Base-by-base conservation (phyloP, 2,888 invertebrate genomes). In the Atethmia centrago region DNA sequence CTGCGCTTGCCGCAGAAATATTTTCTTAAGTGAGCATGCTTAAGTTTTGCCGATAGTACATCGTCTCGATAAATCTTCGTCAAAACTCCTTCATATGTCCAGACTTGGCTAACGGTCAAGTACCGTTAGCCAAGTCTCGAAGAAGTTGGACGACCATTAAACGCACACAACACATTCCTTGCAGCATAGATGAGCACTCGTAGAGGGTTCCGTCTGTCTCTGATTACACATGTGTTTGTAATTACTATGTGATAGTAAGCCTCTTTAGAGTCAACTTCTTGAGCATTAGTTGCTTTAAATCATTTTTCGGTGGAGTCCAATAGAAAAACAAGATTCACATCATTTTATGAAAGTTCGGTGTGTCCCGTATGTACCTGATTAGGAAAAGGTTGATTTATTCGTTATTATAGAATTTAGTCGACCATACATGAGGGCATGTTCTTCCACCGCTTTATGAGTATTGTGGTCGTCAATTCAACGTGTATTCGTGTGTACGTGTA, bases 151-250 rank as follows among this genome's bases (percentile, higher is more conserved):
- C 77, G 64, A 49, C 75, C 79, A 85, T 85, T 76, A 86, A 85
- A 79, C 77, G 56, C 84, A 86, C 65, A 67, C 81, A 71, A 61
- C 62, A 75, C 77, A 72, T 74, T 79, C 51, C n/a, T 14, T 71
- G 66, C 72, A 59, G 63, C 25, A 63, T 56, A 61, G 59, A 77
- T 80, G 62, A 67, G 40, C 65, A 66, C 70, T 73, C 62, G 14
- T 64, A 47, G 56, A 73, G 76, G 65, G 78, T 77, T 81, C 42
- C 21, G 78, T 83, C 90, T 90, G 90, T 78, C 73, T 63, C 59
- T 85, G 79, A 90, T 89, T 76, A 85, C 81, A 80, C 88, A 76
- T 85, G 85, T 90, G 90, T 83, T 85, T 76, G 74, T 90, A 87
- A 90, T 89, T 86, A 86, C 85, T 61, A 63, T 58, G 42, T 83